A percentile compares a stretch with the other conserved stretches of the same genome.
phyloP scores from a whole-genome alignment of 35 echinoderm and acorn worm genomes.

The Apostichopus californicus region DNA sequence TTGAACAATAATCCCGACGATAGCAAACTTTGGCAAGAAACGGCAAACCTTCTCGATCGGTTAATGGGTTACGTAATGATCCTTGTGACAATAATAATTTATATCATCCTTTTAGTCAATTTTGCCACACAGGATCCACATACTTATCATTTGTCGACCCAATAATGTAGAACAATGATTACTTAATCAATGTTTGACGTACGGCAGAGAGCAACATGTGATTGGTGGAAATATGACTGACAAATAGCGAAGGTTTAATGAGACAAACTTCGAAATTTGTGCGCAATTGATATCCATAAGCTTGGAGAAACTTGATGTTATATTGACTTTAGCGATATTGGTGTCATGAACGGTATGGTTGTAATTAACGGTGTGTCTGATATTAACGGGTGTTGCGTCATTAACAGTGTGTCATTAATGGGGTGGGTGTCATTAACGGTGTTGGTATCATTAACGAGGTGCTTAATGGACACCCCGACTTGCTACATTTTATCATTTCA shows the following conservation, averaged over 20 bases:
- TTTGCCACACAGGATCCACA: slow-evolving; percentile 25
- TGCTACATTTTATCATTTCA: too few relatives aligned
- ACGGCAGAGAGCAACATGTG: neutral
- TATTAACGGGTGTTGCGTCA: too few relatives aligned
- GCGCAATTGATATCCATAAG: neutral
- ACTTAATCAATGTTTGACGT: too few relatives aligned
- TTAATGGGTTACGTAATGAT: slow-evolving; percentile 45
- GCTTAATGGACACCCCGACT: too few relatives aligned
- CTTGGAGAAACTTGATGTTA: neutral
- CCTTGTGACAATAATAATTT: neutral
- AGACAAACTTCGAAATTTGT: neutral
- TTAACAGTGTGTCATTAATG: too few relatives aligned
- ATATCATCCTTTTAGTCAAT: slow-evolving; percentile 17
- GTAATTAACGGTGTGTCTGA: too few relatives aligned
- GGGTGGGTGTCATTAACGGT: too few relatives aligned
- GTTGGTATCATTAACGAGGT: too few relatives aligned
- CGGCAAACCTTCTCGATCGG: slow-evolving; percentile 30
- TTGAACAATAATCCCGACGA: slow-evolving; percentile 27
- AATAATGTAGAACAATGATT: too few relatives aligned
- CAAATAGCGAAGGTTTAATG: neutral
- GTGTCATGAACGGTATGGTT: too few relatives aligned
- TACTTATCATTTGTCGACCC: neutral
- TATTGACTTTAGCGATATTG: too few relatives aligned
- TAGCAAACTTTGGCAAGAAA: slow-evolving; percentile 35
- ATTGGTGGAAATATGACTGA: neutral